Conservation (phyloP, 2,888 invertebrate species). For the Diploptera punctata region DNA sequence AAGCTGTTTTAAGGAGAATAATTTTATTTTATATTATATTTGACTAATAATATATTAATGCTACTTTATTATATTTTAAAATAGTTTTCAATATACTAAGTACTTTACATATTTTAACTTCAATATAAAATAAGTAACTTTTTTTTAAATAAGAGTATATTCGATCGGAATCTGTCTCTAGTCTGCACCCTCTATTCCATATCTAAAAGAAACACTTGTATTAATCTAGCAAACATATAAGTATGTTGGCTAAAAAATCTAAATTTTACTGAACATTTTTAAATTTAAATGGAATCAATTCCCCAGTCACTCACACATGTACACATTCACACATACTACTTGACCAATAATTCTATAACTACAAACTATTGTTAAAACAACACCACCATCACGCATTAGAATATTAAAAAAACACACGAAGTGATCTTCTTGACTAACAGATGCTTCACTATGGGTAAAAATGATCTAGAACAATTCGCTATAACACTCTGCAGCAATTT, state of each 20-base stretch:
- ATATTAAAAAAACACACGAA: background rate
- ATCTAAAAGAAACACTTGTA: conserved; percentile 2
- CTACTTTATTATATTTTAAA: too few relatives aligned
- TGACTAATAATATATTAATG: too few relatives aligned
- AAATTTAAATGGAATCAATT: background rate
- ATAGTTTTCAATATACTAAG: too few relatives aligned
- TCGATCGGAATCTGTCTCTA: background rate
- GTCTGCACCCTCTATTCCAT: conserved; percentile 7
- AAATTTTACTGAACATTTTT: conserved; percentile 7
- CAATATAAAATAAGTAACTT: too few relatives aligned
- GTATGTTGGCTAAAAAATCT: background rate
- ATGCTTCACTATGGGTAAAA: conserved; percentile 5
- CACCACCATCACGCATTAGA: conserved; percentile 6
- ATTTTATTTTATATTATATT: too few relatives aligned
- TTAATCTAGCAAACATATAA: background rate
- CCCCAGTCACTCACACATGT: background rate
- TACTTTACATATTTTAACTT: too few relatives aligned
- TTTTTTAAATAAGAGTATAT: too few relatives aligned
- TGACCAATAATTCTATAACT: background rate
- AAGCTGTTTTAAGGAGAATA: too few relatives aligned
- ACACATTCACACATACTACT: conserved; percentile 9
- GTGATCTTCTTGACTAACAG: background rate
- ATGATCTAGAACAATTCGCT: background rate
- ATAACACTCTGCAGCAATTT: background rate
- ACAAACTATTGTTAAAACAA: background rate